Evolutionary conservation across 2,888 invertebrate species (phyloP).

Genomic region (Villa cingulata): DNA sequence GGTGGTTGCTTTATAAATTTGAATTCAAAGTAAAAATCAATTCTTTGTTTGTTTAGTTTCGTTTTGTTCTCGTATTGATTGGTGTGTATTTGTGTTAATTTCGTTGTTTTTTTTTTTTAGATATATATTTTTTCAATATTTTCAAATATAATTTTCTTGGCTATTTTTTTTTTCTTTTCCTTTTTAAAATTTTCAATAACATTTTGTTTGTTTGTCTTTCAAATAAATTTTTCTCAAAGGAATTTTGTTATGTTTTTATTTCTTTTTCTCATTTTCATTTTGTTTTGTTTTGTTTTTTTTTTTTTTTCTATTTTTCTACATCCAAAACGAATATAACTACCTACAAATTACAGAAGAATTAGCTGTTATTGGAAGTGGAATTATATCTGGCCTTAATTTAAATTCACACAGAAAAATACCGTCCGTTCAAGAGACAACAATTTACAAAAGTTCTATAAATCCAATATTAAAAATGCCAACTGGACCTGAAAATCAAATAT

Average conservation of each 20-base stretch:
- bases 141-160: too few relatives aligned
- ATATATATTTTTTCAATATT: too few relatives aligned
- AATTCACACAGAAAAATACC: conserved; percentile 9
- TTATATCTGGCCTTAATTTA: conserved; percentile 10
- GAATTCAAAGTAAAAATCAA: too few relatives aligned
- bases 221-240: too few relatives aligned
- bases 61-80: too few relatives aligned
- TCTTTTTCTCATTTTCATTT: background rate
- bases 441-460: background rate
- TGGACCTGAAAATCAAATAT: background rate
- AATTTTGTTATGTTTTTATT: background rate
- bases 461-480: background rate
- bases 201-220: background rate
- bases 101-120: too few relatives aligned
- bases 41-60: too few relatives aligned
- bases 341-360: conserved; percentile 16
- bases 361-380: conserved; percentile 14
- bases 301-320: background rate
- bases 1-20: too few relatives aligned
- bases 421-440: background rate
- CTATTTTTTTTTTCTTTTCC: too few relatives aligned
- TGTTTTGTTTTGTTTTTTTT: background rate
- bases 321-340: too few relatives aligned
- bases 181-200: background rate
- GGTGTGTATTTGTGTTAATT: too few relatives aligned